Percentiles rank a stretch among this genome's conserved stretches.
phyloP scores from a whole-genome alignment of 2,113 vertebrate species.

The Hyaena hyaena region DNA sequence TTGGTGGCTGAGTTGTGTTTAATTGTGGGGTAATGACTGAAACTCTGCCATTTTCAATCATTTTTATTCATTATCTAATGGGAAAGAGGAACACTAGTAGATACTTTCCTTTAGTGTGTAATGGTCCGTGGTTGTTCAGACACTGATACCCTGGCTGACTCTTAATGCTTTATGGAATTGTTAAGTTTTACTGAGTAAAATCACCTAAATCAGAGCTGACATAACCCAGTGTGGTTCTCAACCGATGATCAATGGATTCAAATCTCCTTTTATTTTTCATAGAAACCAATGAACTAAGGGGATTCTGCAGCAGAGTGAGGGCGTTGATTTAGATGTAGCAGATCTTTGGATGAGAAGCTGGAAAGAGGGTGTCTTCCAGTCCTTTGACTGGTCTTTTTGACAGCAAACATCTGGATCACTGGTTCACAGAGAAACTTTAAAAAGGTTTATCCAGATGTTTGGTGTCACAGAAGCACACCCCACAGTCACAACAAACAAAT shows the following conservation, averaged over 20 bases:
- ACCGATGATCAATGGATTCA: background rate
- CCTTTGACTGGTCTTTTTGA: background rate
- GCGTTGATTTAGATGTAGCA: background rate
- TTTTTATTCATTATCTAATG: slow-evolving; percentile 29
- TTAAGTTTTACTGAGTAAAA: slow-evolving; percentile 63
- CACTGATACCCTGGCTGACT: slow-evolving; percentile 5
- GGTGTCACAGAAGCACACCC: background rate
- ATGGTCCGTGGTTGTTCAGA: background rate
- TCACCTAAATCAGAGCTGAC: slow-evolving; percentile 13
- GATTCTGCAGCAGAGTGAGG: background rate
- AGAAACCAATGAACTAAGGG: background rate
- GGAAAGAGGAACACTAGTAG: background rate
- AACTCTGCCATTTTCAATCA: slow-evolving; percentile 7
- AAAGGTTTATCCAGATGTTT: slow-evolving; percentile 39
- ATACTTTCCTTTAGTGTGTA: background rate
- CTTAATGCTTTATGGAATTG: slow-evolving; percentile 26
- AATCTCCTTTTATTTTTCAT: background rate
- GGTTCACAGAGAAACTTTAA: background rate
- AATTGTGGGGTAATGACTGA: slow-evolving; percentile 38
- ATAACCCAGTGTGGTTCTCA: slow-evolving; percentile 43
- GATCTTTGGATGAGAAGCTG: background rate
- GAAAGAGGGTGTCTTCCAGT: background rate
- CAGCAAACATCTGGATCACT: background rate
- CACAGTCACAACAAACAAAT: background rate
- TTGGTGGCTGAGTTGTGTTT: slow-evolving; percentile 53